Conservation (phyloP, 2,888 invertebrate species). For the Metacarcinus magister region DNA sequence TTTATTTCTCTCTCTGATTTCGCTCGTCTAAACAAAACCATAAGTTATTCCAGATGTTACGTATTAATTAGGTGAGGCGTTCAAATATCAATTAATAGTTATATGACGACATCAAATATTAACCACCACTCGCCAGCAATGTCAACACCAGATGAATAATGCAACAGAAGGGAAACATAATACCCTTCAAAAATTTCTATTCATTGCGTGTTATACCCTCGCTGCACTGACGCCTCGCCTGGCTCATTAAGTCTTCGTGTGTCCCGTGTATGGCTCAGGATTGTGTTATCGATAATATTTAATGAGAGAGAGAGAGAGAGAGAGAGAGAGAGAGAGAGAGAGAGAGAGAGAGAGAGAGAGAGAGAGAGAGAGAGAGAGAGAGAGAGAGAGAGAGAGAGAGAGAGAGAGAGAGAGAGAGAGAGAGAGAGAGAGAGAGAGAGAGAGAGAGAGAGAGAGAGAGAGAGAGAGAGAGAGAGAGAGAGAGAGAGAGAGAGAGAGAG, state of each 20-base stretch:
- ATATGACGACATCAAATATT: neutral
- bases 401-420: too few relatives aligned
- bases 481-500: too few relatives aligned
- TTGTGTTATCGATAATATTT: neutral
- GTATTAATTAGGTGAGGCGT: neutral
- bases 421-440: too few relatives aligned
- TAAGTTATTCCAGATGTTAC: neutral
- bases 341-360: neutral
- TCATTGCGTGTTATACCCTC: neutral
- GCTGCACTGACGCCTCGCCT: neutral
- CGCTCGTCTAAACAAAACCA: neutral
- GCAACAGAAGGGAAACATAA: neutral
- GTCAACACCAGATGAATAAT: neutral
- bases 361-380: neutral
- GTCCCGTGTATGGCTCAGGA: too few relatives aligned
- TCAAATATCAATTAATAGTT: neutral
- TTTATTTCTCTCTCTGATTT: too few relatives aligned
- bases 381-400: too few relatives aligned
- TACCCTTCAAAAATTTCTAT: neutral
- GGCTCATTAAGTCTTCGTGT: neutral
- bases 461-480: too few relatives aligned
- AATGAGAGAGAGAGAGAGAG: neutral
- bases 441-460: too few relatives aligned
- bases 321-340: neutral
- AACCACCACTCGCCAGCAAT: neutral